phyloP scores from a whole-genome alignment of 2,888 invertebrate species.

The Drosophila suboccidentalis region DNA sequence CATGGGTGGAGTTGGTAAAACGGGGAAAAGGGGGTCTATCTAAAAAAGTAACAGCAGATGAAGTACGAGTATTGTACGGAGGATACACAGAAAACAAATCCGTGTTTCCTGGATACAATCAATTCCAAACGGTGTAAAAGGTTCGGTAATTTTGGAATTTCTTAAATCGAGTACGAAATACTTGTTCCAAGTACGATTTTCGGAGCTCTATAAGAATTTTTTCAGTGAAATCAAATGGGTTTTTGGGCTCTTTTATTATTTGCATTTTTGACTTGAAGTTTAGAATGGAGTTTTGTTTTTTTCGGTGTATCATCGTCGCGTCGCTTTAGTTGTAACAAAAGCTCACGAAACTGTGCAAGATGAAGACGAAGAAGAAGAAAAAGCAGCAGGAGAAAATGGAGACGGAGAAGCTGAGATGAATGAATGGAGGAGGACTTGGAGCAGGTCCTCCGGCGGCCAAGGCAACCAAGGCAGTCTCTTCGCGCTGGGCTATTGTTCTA shows the following conservation, averaged over 20 bases:
- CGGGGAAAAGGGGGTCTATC: background rate
- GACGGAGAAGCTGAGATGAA: slow-evolving; percentile 28
- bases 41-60: slow-evolving; percentile 47
- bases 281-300: too few species aligned
- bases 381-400: slow-evolving; percentile 17
- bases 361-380: slow-evolving; percentile 28
- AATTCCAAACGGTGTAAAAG: too few species aligned
- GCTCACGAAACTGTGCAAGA: slow-evolving; percentile 34
- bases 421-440: slow-evolving; percentile 25
- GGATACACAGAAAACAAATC: background rate
- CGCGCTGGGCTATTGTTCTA: slow-evolving; percentile 72
- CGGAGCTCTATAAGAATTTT: too few species aligned
- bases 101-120: too few species aligned
- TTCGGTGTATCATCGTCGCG: background rate
- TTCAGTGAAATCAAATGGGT: too few species aligned
- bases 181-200: too few species aligned
- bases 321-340: slow-evolving; percentile 66
- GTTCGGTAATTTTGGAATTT: too few species aligned
- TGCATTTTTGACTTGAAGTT: too few species aligned
- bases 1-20: background rate
- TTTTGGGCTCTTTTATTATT: too few species aligned
- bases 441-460: slow-evolving; percentile 37
- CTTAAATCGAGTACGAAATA: too few species aligned
- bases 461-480: slow-evolving; percentile 19
- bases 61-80: slow-evolving; percentile 43